A percentile compares a stretch with the other conserved stretches of the same genome.
Evolutionary conservation across 2,888 invertebrate species (phyloP).

Genomic region (Trichogramma evanescens): DNA sequence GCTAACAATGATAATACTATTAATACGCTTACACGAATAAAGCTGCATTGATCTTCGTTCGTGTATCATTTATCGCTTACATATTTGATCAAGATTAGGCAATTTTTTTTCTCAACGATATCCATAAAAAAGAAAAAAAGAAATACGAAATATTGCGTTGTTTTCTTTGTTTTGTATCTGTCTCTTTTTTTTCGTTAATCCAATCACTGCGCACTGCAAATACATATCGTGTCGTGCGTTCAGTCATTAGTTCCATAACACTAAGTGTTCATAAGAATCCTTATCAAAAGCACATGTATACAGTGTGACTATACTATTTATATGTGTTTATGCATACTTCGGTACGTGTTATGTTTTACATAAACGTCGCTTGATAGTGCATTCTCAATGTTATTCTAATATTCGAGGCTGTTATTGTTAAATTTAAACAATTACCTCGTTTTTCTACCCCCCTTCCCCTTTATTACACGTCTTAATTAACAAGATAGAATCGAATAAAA

Average conservation of each 20-base stretch:
- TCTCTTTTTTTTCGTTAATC: conserved; percentile 23
- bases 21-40: too few relatives aligned
- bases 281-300: conserved; percentile 47
- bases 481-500: too few relatives aligned
- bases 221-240: conserved; percentile 24
- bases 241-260: conserved; percentile 28
- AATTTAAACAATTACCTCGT: background rate
- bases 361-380: too few relatives aligned
- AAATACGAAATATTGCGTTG: background rate
- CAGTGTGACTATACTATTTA: conserved; percentile 38
- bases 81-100: background rate
- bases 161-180: conserved; percentile 11
- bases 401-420: background rate
- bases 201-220: too few relatives aligned
- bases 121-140: background rate
- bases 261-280: conserved; percentile 39
- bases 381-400: background rate
- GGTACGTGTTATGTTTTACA: conserved; percentile 8
- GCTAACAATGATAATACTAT: too few relatives aligned
- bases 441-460: background rate
- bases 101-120: background rate
- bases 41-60: too few relatives aligned
- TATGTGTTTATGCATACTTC: conserved; percentile 37
- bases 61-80: too few relatives aligned
- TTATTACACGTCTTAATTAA: too few relatives aligned